Base-by-base conservation (phyloP, 2,797 vertebrate species). In the Scolopax rusticola region DNA sequence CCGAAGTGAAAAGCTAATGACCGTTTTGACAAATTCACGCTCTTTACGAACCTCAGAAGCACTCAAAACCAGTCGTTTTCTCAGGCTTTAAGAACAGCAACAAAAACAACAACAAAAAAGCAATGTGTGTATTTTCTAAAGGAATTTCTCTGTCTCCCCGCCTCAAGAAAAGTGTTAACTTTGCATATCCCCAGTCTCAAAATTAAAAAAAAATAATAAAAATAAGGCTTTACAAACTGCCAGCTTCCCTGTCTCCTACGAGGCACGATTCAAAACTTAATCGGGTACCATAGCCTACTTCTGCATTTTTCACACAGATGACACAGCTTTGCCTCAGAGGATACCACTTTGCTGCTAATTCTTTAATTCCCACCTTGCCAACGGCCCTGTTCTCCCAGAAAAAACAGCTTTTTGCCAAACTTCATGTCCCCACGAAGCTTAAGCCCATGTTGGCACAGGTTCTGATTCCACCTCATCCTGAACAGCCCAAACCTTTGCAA, bases 371-470 rank as follows among this genome's bases (percentile, higher is more conserved):
- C 23, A 15, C 19, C 27, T 15, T 25, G 11, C 6, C 17, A 43
- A 6, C 9, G 32, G 19, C 60, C 25, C 13, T 4, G 18, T 1
- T 1, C 12, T 54, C 19, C 24, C 19, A 33, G 80, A 18, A 3
- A 24, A 3, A 3, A 6, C 9, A 47, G 20, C 7, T n/a, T 60
- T 73, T 59, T 63, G 15, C 25, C 54, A 50, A 76, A 43, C 0
- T 41, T 47, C 11, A 3, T 11, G 16, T 18, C n/a, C 8, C 21
- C 3, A 1, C 4, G 27, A 71, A 59, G 12, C 30, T 54, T 45
- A 85, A 25, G 14, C 11, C 33, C 27, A 0, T 0, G 0, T 4
- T 48, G 19, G 19, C 43, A 3, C 24, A 45, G 12, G 10, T 7
- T 27, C 28, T 67, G 27, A 57, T 75, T 18, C 28, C 28, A 18